A percentile compares a stretch with the other conserved stretches of the same genome.
These are phyloP conservation scores for Priapulus caudatus DNA, from an alignment of 2,888 invertebrate species.

Conservation along the genomic window DNA sequence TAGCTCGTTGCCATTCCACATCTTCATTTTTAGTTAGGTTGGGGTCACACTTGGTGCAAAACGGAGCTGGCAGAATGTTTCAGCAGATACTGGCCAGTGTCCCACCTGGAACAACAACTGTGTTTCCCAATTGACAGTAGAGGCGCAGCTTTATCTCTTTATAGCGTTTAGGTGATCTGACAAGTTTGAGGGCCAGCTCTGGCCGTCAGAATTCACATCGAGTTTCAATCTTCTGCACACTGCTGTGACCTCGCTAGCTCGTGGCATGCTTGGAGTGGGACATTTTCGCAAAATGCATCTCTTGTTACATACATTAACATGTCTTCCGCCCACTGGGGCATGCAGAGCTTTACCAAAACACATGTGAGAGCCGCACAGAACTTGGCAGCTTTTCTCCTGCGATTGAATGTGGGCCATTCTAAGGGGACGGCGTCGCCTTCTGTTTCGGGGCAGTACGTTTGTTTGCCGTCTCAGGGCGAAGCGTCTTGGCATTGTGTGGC, in stretches of 20 bases:
- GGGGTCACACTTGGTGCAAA: neutral
- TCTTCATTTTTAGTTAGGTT: neutral
- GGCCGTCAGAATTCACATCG: too few species aligned
- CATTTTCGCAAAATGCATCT: neutral
- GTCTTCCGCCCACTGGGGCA: neutral
- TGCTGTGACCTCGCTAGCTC: too few species aligned
- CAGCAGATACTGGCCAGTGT: neutral
- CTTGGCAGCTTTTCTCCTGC: conserved; percentile 7
- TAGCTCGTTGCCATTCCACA: neutral
- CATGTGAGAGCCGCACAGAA: conserved; percentile 10
- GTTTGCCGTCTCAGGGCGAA: neutral
- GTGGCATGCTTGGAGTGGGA: too few species aligned
- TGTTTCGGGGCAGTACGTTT: too few species aligned
- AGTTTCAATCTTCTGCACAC: too few species aligned
- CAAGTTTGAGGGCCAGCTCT: too few species aligned
- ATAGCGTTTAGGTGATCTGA: too few species aligned
- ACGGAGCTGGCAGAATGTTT: neutral
- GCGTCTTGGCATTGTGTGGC: neutral
- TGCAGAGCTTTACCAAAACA: neutral
- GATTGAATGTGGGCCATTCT: neutral
- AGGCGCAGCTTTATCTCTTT: too few species aligned
- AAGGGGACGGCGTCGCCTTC: too few species aligned
- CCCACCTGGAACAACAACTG: neutral
- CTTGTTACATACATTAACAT: neutral
- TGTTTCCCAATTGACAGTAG: neutral